Conservation (phyloP, 2,797 vertebrate species). For the Lerista edwardsae region DNA sequence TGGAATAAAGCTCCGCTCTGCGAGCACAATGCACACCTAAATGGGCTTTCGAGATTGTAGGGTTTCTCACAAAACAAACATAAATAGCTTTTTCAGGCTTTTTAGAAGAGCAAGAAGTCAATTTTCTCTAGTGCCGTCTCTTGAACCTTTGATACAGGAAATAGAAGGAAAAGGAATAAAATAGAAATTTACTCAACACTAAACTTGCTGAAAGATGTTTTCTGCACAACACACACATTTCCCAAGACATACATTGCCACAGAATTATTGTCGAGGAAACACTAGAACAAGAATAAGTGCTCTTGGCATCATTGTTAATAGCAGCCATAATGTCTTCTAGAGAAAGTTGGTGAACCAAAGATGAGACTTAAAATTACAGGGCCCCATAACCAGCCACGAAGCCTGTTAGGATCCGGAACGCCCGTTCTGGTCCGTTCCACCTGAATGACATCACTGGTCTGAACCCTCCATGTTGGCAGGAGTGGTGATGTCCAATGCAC, state of each 20-base stretch:
- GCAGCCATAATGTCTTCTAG: neutral
- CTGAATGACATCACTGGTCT: too few relatives aligned
- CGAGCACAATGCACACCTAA: constrained; percentile 7
- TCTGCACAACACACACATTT: constrained; percentile 22
- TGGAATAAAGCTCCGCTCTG: neutral
- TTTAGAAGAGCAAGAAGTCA: constrained; percentile 51
- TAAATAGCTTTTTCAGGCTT: constrained; percentile 56
- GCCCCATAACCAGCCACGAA: too few relatives aligned
- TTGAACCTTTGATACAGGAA: constrained; percentile 52
- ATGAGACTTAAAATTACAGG: neutral
- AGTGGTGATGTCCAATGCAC: too few relatives aligned
- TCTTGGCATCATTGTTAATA: too few relatives aligned
- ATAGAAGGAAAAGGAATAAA: constrained; percentile 4
- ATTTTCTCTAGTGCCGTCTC: constrained; percentile 40
- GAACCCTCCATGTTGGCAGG: too few relatives aligned
- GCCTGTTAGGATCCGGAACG: too few relatives aligned
- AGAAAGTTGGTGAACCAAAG: neutral
- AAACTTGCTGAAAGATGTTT: constrained; percentile 7
- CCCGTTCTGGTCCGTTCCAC: too few relatives aligned
- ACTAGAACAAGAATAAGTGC: neutral
- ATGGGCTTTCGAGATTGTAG: neutral
- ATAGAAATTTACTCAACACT: constrained; percentile 6
- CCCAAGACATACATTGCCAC: constrained; percentile 29
- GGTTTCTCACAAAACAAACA: neutral
- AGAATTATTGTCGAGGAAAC: neutral